A percentile compares a stretch with the other conserved stretches of the same genome.
phyloP scores from a whole-genome alignment of 2,888 invertebrate species.

The Drosophila anceps region DNA sequence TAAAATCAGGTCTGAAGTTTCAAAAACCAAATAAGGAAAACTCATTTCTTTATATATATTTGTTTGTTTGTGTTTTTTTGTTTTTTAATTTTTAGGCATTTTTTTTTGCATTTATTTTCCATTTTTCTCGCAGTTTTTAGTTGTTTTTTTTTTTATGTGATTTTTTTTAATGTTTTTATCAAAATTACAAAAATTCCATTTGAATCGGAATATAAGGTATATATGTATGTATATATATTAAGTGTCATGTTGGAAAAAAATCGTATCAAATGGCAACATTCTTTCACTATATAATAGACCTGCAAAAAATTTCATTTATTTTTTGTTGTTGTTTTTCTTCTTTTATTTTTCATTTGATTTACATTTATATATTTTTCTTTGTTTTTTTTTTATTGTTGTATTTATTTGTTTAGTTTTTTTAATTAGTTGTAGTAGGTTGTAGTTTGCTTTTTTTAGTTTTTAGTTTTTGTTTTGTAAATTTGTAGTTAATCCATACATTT shows the following conservation, averaged over 20 bases:
- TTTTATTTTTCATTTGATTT: conserved; percentile 18
- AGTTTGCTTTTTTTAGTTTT: conserved; percentile 28
- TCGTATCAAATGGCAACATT: conserved; percentile 80
- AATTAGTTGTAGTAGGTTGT: conserved; percentile 56
- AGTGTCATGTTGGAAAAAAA: conserved; percentile 73
- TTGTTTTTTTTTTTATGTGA: conserved; percentile 51
- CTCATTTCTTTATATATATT: conserved; percentile 11
- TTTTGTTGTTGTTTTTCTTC: conserved; percentile 27
- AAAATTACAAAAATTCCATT: conserved; percentile 81
- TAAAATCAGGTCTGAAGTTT: too few relatives aligned
- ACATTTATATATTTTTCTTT: conserved; percentile 16
- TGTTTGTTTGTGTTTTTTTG: conserved; percentile 7
- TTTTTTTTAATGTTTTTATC: conserved; percentile 78
- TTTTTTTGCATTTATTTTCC: conserved; percentile 70
- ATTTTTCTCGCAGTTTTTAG: conserved; percentile 52
- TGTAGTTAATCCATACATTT: conserved; percentile 59
- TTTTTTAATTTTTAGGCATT: conserved; percentile 68
- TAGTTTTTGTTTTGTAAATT: conserved; percentile 54
- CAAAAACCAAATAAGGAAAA: conserved; percentile 8
- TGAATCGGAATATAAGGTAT: conserved; percentile 79
- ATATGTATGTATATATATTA: conserved; percentile 70
- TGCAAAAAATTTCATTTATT: conserved; percentile 76
- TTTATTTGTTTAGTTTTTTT: conserved; percentile 12
- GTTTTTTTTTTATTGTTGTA: conserved; percentile 8
- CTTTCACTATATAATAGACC: conserved; percentile 80